A percentile compares a stretch with the other conserved stretches of the same genome.
Evolutionary conservation across 92 coral and sea anemone genomes (phyloP).

Genomic region (Paragorgia papillata): DNA sequence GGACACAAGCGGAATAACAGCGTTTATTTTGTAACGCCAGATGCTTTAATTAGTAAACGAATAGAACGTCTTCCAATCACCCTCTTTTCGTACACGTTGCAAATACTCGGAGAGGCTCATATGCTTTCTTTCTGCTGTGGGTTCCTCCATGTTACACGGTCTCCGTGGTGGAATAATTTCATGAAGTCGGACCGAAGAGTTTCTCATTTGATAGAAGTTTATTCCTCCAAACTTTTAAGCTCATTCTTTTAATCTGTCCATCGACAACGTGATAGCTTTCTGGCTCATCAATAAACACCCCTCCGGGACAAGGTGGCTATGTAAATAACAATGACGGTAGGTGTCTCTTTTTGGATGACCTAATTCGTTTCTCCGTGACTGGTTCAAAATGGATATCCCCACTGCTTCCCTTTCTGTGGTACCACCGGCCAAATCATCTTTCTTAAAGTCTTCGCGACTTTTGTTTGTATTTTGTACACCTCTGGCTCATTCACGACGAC

Average conservation of each 20-base stretch:
- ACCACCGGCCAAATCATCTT: slow-evolving; percentile 7
- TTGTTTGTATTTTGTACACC: neutral
- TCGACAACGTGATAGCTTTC: slow-evolving; percentile 29
- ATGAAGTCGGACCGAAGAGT: neutral
- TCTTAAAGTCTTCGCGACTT: neutral
- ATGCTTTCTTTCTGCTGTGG: neutral
- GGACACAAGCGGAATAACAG: neutral
- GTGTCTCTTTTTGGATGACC: slow-evolving; percentile 13
- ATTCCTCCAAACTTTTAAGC: slow-evolving; percentile 4
- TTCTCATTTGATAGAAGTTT: neutral
- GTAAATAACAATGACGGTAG: slow-evolving; percentile 29
- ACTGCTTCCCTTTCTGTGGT: slow-evolving; percentile 23
- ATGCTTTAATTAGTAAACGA: neutral
- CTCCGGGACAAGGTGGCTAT: slow-evolving; percentile 44
- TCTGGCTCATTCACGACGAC: slow-evolving; percentile 18
- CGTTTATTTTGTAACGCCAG: neutral
- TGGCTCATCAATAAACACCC: slow-evolving; percentile 42
- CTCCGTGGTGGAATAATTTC: neutral
- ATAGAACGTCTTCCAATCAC: neutral
- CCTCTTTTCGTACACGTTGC: slow-evolving; percentile 5
- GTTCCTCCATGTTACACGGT: neutral
- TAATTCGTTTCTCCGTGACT: neutral
- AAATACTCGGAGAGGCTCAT: neutral
- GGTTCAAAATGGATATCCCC: slow-evolving; percentile 44
- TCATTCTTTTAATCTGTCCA: slow-evolving; percentile 14